A percentile compares a stretch with the other conserved stretches of the same genome.
phyloP scores from a whole-genome alignment of 2,797 vertebrate genomes.

The Sebastes vulpes region DNA sequence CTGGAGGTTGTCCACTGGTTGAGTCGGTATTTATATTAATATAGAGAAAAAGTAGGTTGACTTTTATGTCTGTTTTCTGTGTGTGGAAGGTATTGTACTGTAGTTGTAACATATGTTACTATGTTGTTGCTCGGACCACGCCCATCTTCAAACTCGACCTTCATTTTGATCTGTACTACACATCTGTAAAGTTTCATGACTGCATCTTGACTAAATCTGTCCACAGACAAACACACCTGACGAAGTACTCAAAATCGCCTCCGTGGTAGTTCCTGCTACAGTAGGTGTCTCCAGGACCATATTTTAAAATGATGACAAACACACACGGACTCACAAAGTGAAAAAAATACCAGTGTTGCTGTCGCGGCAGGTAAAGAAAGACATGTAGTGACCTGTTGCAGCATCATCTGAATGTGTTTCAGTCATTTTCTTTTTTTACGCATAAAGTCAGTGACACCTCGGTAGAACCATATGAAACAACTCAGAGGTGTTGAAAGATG shows the following conservation, averaged over 20 bases:
- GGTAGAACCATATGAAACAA: conserved; percentile 4
- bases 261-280: neutral
- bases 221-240: neutral
- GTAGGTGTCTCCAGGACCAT: neutral
- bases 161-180: neutral
- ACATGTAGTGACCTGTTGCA: neutral
- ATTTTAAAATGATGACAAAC: neutral
- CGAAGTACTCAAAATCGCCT: neutral
- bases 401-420: neutral
- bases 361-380: neutral
- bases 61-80: neutral
- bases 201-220: neutral
- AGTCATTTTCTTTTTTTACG: neutral
- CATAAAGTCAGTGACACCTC: neutral
- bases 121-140: neutral
- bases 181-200: neutral
- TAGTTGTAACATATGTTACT: neutral
- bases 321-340: neutral
- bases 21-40: neutral
- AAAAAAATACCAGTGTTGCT: neutral
- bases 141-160: neutral
- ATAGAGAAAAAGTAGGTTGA: neutral
- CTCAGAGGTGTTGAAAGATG: conserved; percentile 3
- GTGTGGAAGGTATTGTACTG: neutral
- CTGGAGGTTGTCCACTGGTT: no score